phyloP scores from a whole-genome alignment of 2,113 vertebrate species.

The Charina bottae region DNA sequence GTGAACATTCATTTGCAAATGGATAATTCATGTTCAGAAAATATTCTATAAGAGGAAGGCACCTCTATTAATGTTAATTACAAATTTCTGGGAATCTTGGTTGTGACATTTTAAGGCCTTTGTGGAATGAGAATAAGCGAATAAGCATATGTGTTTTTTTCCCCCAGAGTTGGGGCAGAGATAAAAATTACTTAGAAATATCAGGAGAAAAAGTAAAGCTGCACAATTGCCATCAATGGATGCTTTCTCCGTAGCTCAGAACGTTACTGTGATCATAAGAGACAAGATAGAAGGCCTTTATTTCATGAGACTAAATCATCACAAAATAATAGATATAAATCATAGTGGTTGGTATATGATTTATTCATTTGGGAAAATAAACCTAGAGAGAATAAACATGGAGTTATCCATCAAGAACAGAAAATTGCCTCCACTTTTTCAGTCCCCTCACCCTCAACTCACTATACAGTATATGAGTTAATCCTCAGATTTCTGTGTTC shows the following conservation, averaged over 20 bases:
- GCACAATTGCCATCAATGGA: not conserved
- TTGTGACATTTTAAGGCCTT: conserved; percentile 18
- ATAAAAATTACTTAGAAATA: conserved; percentile 14
- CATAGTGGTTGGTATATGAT: not conserved
- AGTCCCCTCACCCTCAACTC: not conserved
- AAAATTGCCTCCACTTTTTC: not conserved
- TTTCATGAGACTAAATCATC: not conserved
- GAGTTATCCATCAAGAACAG: conserved; percentile 16
- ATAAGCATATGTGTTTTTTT: not conserved
- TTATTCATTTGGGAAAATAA: not conserved
- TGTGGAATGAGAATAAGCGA: not conserved
- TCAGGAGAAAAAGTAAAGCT: conserved; percentile 1
- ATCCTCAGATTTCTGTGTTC: conserved; percentile 27
- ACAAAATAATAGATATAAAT: conserved; percentile 23
- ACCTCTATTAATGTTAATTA: conserved; percentile 1
- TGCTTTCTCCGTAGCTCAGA: not conserved
- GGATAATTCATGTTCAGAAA: not conserved
- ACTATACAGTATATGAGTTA: conserved; percentile 8
- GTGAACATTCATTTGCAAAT: not conserved
- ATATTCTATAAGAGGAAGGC: not conserved
- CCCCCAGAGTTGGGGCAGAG: not conserved
- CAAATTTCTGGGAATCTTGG: not conserved
- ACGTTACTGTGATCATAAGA: not conserved
- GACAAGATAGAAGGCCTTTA: conserved; percentile 11
- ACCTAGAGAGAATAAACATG: not conserved